Evolutionary conservation across 2,113 vertebrate species (phyloP), one percentile per base, ranked within the genome.

Genomic region (Syngnathus typhle): DNA sequence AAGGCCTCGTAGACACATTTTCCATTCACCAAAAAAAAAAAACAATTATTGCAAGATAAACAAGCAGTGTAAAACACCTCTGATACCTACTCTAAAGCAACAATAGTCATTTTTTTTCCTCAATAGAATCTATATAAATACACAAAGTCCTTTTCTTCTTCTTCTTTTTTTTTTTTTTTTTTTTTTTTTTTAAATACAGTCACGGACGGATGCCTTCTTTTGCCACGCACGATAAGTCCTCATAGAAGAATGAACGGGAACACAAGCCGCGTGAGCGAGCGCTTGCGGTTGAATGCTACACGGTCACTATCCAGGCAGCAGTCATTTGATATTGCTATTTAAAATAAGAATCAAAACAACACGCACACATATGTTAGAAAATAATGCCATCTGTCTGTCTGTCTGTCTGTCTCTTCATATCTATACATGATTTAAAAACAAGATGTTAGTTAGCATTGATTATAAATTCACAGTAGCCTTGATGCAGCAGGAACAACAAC

Each of bases 391-490:
- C 77, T 69, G 70, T 23, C 65, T 86, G 70, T 23, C 65, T 86
- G 70, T 23, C 65, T 86, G n/a, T n/a, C n/a, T n/a, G 70, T 23
- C 65, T 86, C 72, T 65, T 76, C 41, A 61, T 62, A 46, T 69
- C 68, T 72, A 58, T 74, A 68, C 70, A 60, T 58, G 54, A 78
- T 69, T 71, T 81, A 91, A 92, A 93, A 93, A 91, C 15, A 6
- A 93, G 85, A 83, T n/a, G 59, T 43, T 61, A 75, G 76, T 88
- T 87, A 86, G 86, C 85, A 83, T 87, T 84, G 82, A 87, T 90
- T 95, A 93, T 89, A 78, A 52, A 91, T 95, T 98, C 95, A 98
- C 94, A 98, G 94, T 96, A 81, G 84, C 93, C 94, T 95, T 94
- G 94, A 94, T 97, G 95, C 96, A 98, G 94, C 96, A 96, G 94